These are phyloP conservation scores for Sycophaga agraensis DNA, from an alignment of 1,140 invertebrate genomes.

Conservation along the genomic window DNA sequence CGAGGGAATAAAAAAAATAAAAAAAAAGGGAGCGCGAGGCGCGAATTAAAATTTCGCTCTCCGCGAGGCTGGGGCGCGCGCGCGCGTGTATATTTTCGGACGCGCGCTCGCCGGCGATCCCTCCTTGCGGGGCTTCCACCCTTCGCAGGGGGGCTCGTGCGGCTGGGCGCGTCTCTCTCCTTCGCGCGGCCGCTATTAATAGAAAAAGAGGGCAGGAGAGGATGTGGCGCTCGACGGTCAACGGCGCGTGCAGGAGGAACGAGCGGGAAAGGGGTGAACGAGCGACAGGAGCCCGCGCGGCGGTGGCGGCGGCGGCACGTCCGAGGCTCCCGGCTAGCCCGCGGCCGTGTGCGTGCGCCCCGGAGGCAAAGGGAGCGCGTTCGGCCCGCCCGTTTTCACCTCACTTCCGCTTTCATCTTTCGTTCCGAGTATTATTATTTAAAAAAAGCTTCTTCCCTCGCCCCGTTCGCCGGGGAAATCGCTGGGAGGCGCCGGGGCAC, in stretches of 20 bases:
- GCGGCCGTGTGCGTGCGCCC: background rate
- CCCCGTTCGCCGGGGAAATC: background rate
- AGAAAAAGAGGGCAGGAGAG: constrained; percentile 42
- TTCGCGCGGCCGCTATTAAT: constrained; percentile 37
- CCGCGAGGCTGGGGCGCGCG: background rate
- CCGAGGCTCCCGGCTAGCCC: background rate
- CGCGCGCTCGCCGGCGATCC: background rate
- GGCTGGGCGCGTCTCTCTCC: background rate
- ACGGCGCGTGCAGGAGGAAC: constrained; percentile 35
- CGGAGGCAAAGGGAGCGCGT: background rate
- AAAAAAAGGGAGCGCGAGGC: constrained; percentile 18
- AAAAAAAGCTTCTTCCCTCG: background rate
- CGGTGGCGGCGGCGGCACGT: background rate
- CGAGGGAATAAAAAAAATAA: constrained; percentile 22
- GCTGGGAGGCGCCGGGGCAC: background rate
- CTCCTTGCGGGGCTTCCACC: background rate
- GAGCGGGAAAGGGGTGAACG: constrained; percentile 38
- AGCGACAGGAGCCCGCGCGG: constrained; percentile 1
- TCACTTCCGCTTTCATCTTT: constrained; percentile 19
- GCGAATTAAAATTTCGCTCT: background rate
- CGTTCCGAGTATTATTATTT: constrained; percentile 5
- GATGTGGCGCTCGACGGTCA: constrained; percentile 33
- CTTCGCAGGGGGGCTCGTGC: background rate
- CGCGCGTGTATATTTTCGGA: constrained; percentile 21
- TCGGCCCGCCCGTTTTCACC: constrained; percentile 1